Conservation (phyloP, 2,113 vertebrate genomes). For the Salvelinus alpinus region DNA sequence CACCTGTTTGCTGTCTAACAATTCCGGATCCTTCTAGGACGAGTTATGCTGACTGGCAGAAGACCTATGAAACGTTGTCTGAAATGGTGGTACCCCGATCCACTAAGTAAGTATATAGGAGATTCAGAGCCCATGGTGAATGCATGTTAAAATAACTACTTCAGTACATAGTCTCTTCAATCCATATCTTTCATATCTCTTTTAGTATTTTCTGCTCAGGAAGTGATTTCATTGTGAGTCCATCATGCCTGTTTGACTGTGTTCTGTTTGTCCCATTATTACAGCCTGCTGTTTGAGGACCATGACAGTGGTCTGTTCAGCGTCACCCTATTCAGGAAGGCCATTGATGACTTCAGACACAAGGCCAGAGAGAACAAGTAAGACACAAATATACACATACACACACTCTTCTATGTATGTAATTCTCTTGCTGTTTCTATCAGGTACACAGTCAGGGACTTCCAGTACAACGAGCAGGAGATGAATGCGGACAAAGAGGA, state of each 20-base stretch:
- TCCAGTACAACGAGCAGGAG: conserved; percentile 98
- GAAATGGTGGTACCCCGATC: conserved; percentile 99
- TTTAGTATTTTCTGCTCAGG: not conserved
- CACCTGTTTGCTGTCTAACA: not conserved
- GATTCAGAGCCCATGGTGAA: not conserved
- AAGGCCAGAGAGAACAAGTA: conserved; percentile 98
- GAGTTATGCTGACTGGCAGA: conserved; percentile 91
- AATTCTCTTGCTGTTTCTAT: conserved; percentile 15
- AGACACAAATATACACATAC: conserved; percentile 39
- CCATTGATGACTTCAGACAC: conserved; percentile 95
- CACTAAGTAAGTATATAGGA: conserved; percentile 83
- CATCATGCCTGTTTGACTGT: conserved; percentile 10
- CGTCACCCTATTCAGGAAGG: conserved; percentile 95
- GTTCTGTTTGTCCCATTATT: not conserved
- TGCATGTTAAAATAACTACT: not conserved
- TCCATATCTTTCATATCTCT: not conserved
- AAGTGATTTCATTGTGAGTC: not conserved
- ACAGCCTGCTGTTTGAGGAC: conserved; percentile 94
- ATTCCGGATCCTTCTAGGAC: conserved; percentile 63
- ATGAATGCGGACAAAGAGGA: conserved; percentile 99
- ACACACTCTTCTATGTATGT: not conserved
- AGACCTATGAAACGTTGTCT: conserved; percentile 91
- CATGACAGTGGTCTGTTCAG: conserved; percentile 93
- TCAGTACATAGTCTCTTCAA: not conserved
- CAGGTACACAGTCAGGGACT: conserved; percentile 94